Base-by-base conservation (phyloP, 2,797 vertebrate genomes). In the Molossus molossus region DNA sequence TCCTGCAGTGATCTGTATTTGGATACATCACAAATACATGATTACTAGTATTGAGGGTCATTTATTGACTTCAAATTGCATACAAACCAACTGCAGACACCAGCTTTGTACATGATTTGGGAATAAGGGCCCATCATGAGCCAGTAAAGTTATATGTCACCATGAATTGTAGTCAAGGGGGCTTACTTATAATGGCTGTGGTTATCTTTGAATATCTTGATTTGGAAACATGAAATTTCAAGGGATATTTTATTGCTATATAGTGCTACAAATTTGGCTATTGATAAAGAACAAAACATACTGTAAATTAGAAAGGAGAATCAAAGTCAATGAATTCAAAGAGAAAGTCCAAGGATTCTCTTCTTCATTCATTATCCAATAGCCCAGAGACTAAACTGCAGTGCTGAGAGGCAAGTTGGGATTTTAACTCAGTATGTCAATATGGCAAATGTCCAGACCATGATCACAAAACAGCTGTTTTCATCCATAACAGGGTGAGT, bases 391-490 rank as follows among this genome's bases (percentile, higher is more conserved):
- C 93, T 29, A 37, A 98, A 97, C 95, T 94, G 93, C 94, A 91
- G 82, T 88, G 81, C 83, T 96, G 97, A 98, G 85, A 98, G 97
- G 97, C 97, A 97, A 97, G 93, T 97, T 97, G 97, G 96, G 97
- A 97, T 98, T 98, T 98, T 98, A 98, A 98, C 97, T 97, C 98
- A 90, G 98, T 97, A 94, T 98, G 97, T 95, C 97, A 97, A 64
- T 89, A 94, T 98, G 98, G 98, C 98, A 97, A 37, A 76, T 96
- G 97, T 98, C 98, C 98, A 98, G 97, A 94, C 94, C 94, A 96
- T 97, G 98, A 98, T 98, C 95, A 5, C 77, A 90, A 98, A 98
- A 98, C 98, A 98, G 98, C 98, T 98, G 98, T 98, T 98, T 98
- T 97, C 97, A 97, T 98, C 98, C 75, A 88, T 98, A 98, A 98